These are phyloP conservation scores for Epiblema foenella DNA, from an alignment of 2,888 invertebrate species.

Conservation along the genomic window DNA sequence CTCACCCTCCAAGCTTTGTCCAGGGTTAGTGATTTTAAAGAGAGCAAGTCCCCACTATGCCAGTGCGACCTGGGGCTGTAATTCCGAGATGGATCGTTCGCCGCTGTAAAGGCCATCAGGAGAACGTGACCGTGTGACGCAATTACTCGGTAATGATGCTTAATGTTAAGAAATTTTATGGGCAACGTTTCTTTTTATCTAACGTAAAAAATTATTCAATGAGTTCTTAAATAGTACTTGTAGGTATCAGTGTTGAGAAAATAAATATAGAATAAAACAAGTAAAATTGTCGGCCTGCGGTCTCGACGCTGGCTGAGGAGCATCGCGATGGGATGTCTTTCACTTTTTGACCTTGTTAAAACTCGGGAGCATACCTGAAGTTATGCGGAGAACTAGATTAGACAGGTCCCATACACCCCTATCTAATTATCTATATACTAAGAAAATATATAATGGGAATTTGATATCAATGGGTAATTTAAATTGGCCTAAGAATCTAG, in stretches of 20 bases:
- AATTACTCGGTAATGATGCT: conserved; percentile 47
- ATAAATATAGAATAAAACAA: neutral
- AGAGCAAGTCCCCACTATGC: conserved; percentile 48
- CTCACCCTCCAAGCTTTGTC: conserved; percentile 29
- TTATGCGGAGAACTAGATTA: no score
- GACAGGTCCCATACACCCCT: no score
- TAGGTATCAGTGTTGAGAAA: neutral
- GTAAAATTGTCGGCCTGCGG: no score
- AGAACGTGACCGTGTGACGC: conserved; percentile 44
- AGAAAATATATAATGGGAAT: no score
- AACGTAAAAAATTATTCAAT: neutral
- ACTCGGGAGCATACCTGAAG: no score
- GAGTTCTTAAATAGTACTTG: neutral
- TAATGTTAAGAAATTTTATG: conserved; percentile 37
- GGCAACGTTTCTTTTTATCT: conserved; percentile 20
- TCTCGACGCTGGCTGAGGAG: neutral
- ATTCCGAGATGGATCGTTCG: conserved; percentile 53
- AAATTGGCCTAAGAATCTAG: no score
- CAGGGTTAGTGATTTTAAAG: conserved; percentile 38
- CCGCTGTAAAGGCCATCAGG: conserved; percentile 46
- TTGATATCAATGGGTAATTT: no score
- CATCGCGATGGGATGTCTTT: neutral
- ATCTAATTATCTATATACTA: no score
- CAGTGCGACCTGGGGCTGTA: conserved; percentile 48
- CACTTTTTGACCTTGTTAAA: no score